Evolutionary conservation across 2,888 invertebrate species (phyloP).

Genomic region (Dryobotodes eremita): DNA sequence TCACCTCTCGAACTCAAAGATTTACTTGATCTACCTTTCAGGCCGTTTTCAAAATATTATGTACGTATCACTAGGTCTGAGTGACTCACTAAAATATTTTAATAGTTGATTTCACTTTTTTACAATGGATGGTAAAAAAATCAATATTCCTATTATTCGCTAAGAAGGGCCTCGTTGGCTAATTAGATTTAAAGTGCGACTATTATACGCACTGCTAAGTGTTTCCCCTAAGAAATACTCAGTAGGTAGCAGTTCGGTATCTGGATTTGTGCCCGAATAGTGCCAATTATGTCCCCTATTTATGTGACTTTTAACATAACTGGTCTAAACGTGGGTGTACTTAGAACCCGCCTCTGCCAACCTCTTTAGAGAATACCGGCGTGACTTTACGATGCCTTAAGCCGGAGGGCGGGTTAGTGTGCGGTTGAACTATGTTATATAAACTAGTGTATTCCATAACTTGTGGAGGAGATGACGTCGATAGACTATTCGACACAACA

Average conservation of each 20-base stretch:
- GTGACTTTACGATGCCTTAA: background rate
- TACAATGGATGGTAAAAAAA: background rate
- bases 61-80: background rate
- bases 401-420: background rate
- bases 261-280: no score
- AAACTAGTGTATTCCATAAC: conserved; percentile 11
- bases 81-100: background rate
- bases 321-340: background rate
- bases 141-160: background rate
- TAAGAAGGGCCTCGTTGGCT: background rate
- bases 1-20: conserved; percentile 30
- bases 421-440: conserved; percentile 5
- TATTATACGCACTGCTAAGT: background rate
- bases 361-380: background rate
- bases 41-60: conserved; percentile 4
- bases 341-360: background rate
- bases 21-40: conserved; percentile 25
- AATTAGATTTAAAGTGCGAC: background rate
- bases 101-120: background rate
- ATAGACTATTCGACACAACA: conserved; percentile 29
- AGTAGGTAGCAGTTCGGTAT: background rate
- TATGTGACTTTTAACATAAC: background rate
- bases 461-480: conserved; percentile 27
- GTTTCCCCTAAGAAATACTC: background rate
- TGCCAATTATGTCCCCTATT: background rate